phyloP scores from a whole-genome alignment of 2,113 vertebrate species.

The Propithecus coquereli region DNA sequence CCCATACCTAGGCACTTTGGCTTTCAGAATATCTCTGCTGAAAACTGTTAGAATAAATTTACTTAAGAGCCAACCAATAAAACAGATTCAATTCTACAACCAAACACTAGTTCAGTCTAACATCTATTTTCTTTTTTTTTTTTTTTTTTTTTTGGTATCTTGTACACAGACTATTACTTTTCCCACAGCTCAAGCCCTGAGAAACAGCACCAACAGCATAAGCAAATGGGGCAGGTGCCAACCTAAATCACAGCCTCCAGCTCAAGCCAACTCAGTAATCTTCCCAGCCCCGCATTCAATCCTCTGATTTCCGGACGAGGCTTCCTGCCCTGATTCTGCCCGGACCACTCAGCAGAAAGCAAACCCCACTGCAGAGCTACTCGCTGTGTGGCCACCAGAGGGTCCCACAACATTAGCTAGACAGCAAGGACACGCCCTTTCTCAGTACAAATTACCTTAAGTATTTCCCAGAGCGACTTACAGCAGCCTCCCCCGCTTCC shows the following conservation, averaged over 20 bases:
- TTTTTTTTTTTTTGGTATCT: not conserved
- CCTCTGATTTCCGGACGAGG: not conserved
- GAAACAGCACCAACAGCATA: not conserved
- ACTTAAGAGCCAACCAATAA: not conserved
- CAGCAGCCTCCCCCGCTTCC: not conserved
- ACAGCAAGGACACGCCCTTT: not conserved
- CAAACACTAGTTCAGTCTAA: not conserved
- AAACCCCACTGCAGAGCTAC: not conserved
- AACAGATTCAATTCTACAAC: not conserved
- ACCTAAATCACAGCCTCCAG: not conserved
- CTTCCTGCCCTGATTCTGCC: not conserved
- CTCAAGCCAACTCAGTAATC: not conserved
- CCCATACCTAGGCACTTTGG: not conserved
- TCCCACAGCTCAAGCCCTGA: not conserved
- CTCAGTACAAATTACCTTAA: not conserved
- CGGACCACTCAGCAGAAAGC: not conserved
- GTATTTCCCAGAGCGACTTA: not conserved
- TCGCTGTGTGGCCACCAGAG: slow-evolving; percentile 50
- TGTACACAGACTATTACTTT: not conserved
- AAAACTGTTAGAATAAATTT: slow-evolving; percentile 10
- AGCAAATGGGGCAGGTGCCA: not conserved
- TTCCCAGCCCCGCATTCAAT: fast-evolving
- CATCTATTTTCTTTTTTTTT: not conserved
- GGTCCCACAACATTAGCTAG: slow-evolving; percentile 16
- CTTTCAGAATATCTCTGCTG: not conserved